phyloP scores from a whole-genome alignment of 2,797 vertebrate species.

The Argyrosomus regius region DNA sequence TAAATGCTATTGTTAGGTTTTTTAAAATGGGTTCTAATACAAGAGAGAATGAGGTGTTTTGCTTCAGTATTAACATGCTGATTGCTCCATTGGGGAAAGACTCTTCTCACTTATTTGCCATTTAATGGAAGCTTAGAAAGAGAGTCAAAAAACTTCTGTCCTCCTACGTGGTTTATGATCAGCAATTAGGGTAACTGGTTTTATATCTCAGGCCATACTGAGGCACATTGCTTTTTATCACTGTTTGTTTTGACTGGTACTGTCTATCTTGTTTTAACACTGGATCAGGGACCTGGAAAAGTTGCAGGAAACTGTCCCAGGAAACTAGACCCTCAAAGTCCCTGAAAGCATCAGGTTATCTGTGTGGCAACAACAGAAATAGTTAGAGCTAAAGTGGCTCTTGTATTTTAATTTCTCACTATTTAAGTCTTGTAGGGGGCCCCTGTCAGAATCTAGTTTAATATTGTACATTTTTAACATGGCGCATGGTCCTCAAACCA shows the following conservation, averaged over 20 bases:
- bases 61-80: constrained; percentile 78
- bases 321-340: not conserved
- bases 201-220: not conserved
- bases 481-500: not conserved
- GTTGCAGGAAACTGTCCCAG: not conserved
- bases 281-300: not conserved
- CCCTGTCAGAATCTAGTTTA: not conserved
- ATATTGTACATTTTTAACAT: not conserved
- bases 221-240: constrained; percentile 7
- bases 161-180: constrained; percentile 27
- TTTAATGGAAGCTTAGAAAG: constrained; percentile 56
- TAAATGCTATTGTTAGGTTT: constrained; percentile 80
- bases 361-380: not conserved
- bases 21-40: constrained; percentile 70
- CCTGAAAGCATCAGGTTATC: not conserved
- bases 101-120: constrained; percentile 51
- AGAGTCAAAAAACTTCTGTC: constrained; percentile 36
- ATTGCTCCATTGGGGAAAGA: constrained; percentile 72
- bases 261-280: not conserved
- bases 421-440: not conserved
- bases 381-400: not conserved
- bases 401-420: not conserved
- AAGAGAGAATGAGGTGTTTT: constrained; percentile 77
- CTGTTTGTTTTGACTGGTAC: constrained; percentile 24
- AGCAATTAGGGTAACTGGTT: constrained; percentile 48